phyloP scores from a whole-genome alignment of 2,797 vertebrate species.

The Microcaecilia unicolor region DNA sequence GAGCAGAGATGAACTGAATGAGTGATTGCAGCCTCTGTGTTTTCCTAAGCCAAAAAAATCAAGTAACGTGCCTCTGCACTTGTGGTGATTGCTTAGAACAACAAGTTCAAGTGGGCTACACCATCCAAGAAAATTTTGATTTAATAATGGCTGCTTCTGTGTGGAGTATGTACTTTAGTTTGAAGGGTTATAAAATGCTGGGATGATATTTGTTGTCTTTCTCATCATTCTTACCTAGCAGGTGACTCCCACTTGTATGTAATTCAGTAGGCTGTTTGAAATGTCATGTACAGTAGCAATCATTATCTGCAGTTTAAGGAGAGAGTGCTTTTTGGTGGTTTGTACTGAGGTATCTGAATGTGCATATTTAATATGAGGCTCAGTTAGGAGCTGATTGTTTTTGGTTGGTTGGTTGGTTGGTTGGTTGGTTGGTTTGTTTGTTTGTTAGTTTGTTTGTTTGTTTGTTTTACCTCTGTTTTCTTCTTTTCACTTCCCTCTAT shows the following conservation, averaged over 20 bases:
- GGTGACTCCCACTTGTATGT: neutral
- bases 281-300: neutral
- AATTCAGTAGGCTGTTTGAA: constrained; percentile 7
- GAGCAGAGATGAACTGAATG: neutral
- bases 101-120: neutral
- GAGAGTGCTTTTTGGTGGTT: too few relatives aligned
- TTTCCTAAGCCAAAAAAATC: neutral
- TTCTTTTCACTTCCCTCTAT: neutral
- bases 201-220: constrained; percentile 2
- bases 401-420: too few relatives aligned
- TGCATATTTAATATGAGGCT: neutral
- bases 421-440: too few relatives aligned
- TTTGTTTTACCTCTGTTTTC: neutral
- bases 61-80: neutral
- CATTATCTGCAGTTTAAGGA: too few relatives aligned
- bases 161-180: neutral
- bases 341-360: too few relatives aligned
- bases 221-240: neutral
- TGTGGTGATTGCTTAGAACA: neutral
- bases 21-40: neutral
- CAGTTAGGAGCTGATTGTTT: neutral
- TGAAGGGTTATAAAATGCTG: constrained; percentile 1
- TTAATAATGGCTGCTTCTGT: neutral
- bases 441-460: too few relatives aligned
- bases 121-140: neutral